Evolutionary conservation across 2,797 vertebrate species (phyloP), one percentile per base, ranked within the genome.

Genomic region (Hippoglossus hippoglossus): DNA sequence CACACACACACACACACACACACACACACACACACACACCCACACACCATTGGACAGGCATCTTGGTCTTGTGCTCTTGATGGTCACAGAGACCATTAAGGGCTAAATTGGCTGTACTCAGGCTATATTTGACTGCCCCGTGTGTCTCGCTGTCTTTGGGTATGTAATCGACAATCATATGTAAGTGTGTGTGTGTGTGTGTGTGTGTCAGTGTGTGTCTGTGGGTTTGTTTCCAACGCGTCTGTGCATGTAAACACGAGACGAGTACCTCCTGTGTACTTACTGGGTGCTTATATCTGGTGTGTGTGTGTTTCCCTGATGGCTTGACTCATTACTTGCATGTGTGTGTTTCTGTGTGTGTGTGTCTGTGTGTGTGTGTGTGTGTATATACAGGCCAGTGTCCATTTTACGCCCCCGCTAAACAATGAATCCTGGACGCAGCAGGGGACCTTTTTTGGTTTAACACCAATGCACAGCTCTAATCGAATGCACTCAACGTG

Each of bases 91-190:
- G 82, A 86, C 92, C 90, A 94, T 94, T 91, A 92, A 63, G 77
- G 82, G 71, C 82, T 86, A 92, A 93, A 94, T 94, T 92, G 93
- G 89, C 90, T 90, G 86, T 89, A 89, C 91, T 94, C 91, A 81
- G 83, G 85, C 87, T 89, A 78, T 90, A 89, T 93, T 88, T 90
- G 91, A 89, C 89, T 68, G 77, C 79, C 63, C 78, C 13, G 31
- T 71, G 75, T 68, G 72, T 80, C 56, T 85, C 58, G 64, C 76
- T 81, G 64, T 84, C 78, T 90, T 85, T 89, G 79, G 76, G 77
- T 80, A 75, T 79, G 83, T 90, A 83, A 90, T 87, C 69, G 39
- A 46, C 85, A 72, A 85, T 88, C 83, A 61, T 78, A 80, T 85
- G 58, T 79, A 54, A 70, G 68, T 52, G 70, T 82, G 81, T 70